These are phyloP conservation scores for Thelaira solivaga DNA, from an alignment of 2,888 invertebrate genomes.

Conservation along the genomic window DNA sequence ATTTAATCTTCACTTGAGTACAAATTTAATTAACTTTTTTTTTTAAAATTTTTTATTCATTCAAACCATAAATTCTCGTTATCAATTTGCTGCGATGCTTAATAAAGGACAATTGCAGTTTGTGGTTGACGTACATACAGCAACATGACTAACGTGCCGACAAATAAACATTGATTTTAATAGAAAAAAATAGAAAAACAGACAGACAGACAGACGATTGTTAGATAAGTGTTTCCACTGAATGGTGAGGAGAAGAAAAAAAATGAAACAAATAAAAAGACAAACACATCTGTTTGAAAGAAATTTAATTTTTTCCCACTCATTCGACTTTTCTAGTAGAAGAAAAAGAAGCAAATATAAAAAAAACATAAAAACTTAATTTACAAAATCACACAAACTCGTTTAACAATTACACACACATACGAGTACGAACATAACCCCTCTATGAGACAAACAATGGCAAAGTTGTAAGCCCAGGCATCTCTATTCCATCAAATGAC, in stretches of 20 bases:
- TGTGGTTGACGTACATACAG: conserved; percentile 45
- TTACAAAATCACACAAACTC: conserved; percentile 33
- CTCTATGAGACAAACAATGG: conserved; percentile 33
- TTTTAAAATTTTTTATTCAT: conserved; percentile 18
- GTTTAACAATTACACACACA: conserved; percentile 20
- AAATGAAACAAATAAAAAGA: background rate
- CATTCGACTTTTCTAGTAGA: background rate
- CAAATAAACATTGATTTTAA: conserved; percentile 57
- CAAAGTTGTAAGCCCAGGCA: conserved; percentile 42
- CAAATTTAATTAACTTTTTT: background rate
- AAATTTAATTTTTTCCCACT: conserved; percentile 31
- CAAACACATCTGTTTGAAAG: conserved; percentile 53
- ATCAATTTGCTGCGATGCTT: conserved; percentile 46
- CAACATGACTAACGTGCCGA: conserved; percentile 51
- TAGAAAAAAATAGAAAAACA: no score
- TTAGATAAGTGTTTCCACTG: conserved; percentile 50
- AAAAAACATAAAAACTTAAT: conserved; percentile 28
- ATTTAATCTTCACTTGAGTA: no score
- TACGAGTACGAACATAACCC: background rate
- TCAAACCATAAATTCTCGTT: conserved; percentile 39
- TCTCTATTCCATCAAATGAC: conserved; percentile 61
- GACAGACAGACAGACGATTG: conserved; percentile 33
- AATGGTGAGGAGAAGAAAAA: background rate
- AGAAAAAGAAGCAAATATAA: background rate
- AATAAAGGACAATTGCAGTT: conserved; percentile 49